Conservation (phyloP, 2,797 vertebrate species). For the Cynodonichthys magdalenae region DNA sequence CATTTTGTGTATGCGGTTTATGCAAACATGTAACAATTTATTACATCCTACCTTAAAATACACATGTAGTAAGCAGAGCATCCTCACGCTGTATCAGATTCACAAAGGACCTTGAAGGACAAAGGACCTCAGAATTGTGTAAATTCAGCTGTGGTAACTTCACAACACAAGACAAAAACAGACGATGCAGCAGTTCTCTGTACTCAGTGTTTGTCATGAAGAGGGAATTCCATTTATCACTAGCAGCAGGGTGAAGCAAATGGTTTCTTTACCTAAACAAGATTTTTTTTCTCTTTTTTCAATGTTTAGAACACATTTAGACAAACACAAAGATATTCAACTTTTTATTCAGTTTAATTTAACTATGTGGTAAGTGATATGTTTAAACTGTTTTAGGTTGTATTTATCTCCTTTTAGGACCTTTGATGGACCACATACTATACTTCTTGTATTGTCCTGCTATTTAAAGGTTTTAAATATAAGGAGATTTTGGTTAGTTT, state of each 20-base stretch:
- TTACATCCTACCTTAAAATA: not conserved
- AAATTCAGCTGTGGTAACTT: conserved; percentile 52
- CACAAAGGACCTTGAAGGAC: not conserved
- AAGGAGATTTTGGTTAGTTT: too few species aligned
- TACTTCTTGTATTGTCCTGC: too few species aligned
- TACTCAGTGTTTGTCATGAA: conserved; percentile 52
- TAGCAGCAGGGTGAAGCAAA: conserved; percentile 34
- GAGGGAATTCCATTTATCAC: conserved; percentile 56
- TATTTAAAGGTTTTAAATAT: too few species aligned
- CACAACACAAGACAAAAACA: conserved; percentile 38
- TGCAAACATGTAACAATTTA: conserved; percentile 1
- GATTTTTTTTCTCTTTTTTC: conserved; percentile 3
- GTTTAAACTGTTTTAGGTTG: not conserved
- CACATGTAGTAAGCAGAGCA: not conserved
- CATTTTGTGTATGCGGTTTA: not conserved
- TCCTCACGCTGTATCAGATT: conserved; percentile 5
- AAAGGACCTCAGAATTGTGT: conserved; percentile 31
- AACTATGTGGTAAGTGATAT: not conserved
- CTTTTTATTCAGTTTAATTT: not conserved
- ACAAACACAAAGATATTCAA: not conserved
- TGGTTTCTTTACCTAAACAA: conserved; percentile 10
- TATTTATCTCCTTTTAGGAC: too few species aligned
- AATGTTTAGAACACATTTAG: not conserved
- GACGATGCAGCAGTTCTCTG: conserved; percentile 50
- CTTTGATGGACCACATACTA: too few species aligned